Evolutionary conservation across 1,140 invertebrate genomes (phyloP), one percentile per base, ranked within the genome.

Genomic region (Xylocopa sonorina): DNA sequence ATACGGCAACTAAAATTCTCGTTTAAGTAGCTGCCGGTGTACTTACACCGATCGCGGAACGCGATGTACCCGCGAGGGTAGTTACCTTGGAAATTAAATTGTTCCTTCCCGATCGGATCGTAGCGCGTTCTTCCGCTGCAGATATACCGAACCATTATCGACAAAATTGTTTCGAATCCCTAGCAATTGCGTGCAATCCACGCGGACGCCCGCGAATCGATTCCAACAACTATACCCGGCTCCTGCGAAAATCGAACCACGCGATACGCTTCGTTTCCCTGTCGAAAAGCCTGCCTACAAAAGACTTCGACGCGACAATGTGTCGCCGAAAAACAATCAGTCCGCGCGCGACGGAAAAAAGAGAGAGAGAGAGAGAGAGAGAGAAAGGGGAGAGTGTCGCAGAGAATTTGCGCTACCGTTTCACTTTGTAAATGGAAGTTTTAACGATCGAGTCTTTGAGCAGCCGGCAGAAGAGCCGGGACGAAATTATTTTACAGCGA

Each of bases 241-340:
- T 24, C n/a, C 60, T 29, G 60, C 12, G 24, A 34, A 32, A 55
- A 41, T 29, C 58, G 73, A 67, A 66, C 41, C 73, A 75, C 73
- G 73, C 50, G 41, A 75, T 66, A 66, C 60, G 73, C 63, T 55
- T 75, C 73, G 73, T 43, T 75, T 67, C 67, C 64, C 73, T 75
- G 64, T 67, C 34, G 62, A 38, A 29, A n/a, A 32, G 29, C 24
- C 51, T 32, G 48, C 48, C n/a, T 27, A 75, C 73, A 67, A 24
- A 64, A 75, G 73, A 75, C 51, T 75, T 75, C 34, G 24, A 66
- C 51, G 27, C 73, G 73, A 75, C 73, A 66, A 75, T 66, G 50
- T 64, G 62, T 75, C 63, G 55, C 64, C 41, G 63, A 63, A 75
- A 75, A 75, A 64, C 73, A 75, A 53, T 62, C 73, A 34, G 58